Evolutionary conservation across 1,140 invertebrate genomes (phyloP), one percentile per base, ranked within the genome.

Genomic region (Triops longicaudatus): DNA sequence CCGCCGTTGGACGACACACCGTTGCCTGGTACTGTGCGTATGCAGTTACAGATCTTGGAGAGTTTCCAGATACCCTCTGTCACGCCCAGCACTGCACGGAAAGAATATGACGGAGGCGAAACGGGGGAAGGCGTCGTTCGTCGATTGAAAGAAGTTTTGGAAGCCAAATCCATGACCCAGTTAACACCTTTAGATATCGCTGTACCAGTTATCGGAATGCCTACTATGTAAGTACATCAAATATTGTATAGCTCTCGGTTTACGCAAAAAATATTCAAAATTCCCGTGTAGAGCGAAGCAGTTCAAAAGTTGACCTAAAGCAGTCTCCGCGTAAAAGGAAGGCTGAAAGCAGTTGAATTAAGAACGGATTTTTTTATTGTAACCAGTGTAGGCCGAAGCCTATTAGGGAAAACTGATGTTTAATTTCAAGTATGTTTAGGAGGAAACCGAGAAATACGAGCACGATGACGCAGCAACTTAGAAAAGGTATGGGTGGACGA

Each of bases 71-170:
- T 43, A 7, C 26, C 76, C 22, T 71, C 76, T 78, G 31, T 76
- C 9, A 42, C 76, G 78, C 50, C 76, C 76, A 73, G 78, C 79
- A 72, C 44, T 78, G 31, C 80, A 79, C 10, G 79, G 78, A 28
- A 80, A 81, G 31, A 77, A 76, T 44, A 42, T 63, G 17, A 79
- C 72, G 11, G 73, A 72, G 71, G 44, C 9, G 78, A 74, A 27
- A 77, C 75, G 9, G n/a, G 76, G 74, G 26, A 50, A 73, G 41
- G 86, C 87, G 89, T 90, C 79, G 93, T 95, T 26, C 90, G 90
- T 86, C 92, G 91, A 85, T 87, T 93, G 76, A 94, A 93, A 84
- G 91, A 91, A 83, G 92, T 93, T 82, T 93, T 94, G 82, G 92
- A 94, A 85, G 91, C 92, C 10, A 93, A 93, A 81, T 90, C 89